These are phyloP conservation scores for Triops longicaudatus DNA, from an alignment of 1,140 invertebrate genomes.

Conservation along the genomic window DNA sequence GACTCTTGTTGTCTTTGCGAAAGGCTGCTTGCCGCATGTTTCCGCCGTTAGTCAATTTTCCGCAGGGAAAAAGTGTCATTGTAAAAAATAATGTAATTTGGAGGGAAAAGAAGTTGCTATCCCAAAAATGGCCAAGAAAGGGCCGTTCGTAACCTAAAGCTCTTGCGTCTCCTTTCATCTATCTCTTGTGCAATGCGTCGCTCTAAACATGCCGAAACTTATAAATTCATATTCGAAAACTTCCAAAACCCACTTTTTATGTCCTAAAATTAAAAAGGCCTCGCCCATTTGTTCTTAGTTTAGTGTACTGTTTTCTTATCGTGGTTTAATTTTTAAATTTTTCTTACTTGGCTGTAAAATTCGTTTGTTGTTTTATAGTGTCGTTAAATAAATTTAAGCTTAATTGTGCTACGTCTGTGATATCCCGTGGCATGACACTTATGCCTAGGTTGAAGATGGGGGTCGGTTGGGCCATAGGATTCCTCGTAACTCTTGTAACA, in stretches of 20 bases:
- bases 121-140: not conserved
- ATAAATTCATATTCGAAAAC: too few relatives aligned
- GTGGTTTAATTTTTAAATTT: not conserved
- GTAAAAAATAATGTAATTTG: not conserved
- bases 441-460: not conserved
- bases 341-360: not conserved
- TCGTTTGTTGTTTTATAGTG: not conserved
- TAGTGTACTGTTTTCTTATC: too few relatives aligned
- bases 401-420: not conserved
- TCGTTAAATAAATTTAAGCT: not conserved
- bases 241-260: too few relatives aligned
- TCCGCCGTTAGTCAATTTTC: not conserved
- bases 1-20: not conserved
- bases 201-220: too few relatives aligned
- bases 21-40: not conserved
- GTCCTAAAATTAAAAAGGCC: too few relatives aligned
- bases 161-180: too few relatives aligned
- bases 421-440: not conserved
- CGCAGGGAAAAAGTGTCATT: not conserved
- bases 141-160: not conserved
- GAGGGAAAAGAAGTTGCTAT: not conserved
- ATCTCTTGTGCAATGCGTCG: too few relatives aligned
- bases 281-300: too few relatives aligned
- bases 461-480: not conserved
- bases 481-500: not conserved